Conservation (phyloP, 1,140 invertebrate species). For the Drosophila repletoides region DNA sequence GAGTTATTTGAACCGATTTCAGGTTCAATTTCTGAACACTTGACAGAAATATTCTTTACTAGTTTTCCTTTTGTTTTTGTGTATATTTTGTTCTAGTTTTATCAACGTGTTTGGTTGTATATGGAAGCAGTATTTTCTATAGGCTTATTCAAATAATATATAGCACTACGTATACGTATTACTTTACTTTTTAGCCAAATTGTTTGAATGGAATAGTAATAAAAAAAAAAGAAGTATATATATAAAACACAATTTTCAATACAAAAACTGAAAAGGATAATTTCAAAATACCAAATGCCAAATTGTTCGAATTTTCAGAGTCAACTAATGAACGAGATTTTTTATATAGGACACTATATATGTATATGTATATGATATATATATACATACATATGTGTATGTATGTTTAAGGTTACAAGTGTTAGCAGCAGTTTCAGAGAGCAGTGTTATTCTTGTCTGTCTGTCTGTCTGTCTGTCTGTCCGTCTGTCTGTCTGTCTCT, state of each 20-base stretch:
- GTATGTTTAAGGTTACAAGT: constrained; percentile 18
- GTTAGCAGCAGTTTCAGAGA: constrained; percentile 22
- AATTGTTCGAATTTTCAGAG: constrained; percentile 24
- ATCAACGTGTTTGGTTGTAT: constrained; percentile 15
- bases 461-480: constrained; percentile 19
- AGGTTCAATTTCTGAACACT: constrained; percentile 53
- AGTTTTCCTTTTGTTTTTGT: constrained; percentile 2
- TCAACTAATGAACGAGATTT: constrained; percentile 41
- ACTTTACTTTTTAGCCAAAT: constrained; percentile 31
- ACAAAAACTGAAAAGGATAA: constrained; percentile 22
- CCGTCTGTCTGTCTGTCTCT: constrained; percentile 8
- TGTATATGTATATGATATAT: constrained; percentile 29
- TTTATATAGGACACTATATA: constrained; percentile 28
- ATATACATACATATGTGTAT: constrained; percentile 17
- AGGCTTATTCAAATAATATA: constrained; percentile 21
- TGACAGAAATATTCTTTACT: no score
- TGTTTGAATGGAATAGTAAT: constrained; percentile 9
- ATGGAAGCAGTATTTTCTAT: constrained; percentile 14
- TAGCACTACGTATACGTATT: constrained; percentile 27
- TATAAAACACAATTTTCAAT: constrained; percentile 18
- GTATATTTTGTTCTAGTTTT: background rate
- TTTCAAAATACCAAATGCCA: constrained; percentile 19
- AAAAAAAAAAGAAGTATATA: background rate
- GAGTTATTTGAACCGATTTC: background rate
- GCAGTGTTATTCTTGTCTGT: constrained; percentile 37